Evolutionary conservation across 2,797 vertebrate species (phyloP), one percentile per base, ranked within the genome.

Genomic region (Gallinago stenura): DNA sequence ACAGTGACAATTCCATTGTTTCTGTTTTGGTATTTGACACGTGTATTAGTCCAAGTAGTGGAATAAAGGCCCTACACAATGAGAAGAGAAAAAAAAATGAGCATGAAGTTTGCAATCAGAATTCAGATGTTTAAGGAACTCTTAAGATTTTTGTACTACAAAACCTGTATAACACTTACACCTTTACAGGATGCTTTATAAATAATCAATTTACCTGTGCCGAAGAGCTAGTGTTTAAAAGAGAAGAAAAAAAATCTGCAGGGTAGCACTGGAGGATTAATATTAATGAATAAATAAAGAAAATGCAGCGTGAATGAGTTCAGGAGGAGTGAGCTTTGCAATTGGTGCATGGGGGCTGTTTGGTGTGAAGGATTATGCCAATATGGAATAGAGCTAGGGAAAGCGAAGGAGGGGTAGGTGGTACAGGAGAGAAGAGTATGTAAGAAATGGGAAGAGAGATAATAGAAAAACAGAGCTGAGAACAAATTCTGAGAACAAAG

Each of bases 301-400:
- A 66, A 53, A 54, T 5, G 19, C 30, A 31, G 31, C 2, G 10
- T 35, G 31, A 66, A 48, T 0, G 6, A 28, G 24, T 39, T 62
- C 19, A 12, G 69, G 30, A 43, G 3, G 58, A 33, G 18, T 1
- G 11, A 14, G 48, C 9, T 75, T 62, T 35, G 68, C 31, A 25
- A 1, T 4, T 1, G 0, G 26, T 0, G 3, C 10, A 15, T 1
- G 1, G 37, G 39, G 51, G 53, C 51, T 70, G 2, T 28, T 65
- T 18, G 72, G 25, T 41, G 33, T 18, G 33, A 46, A 71, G 66
- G 51, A 12, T 45, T 14, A 24, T 53, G 37, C 28, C n/a, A 30
- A 14, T 5, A 7, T 1, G 4, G 65, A 51, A 17, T 3, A 10
- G 66, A 65, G 57, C 15, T 3, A 10, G 21, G 33, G 57, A 30